phyloP scores from a whole-genome alignment of 37 sponge, comb jelly and placozoan species.

The Theonella swinhoei region DNA sequence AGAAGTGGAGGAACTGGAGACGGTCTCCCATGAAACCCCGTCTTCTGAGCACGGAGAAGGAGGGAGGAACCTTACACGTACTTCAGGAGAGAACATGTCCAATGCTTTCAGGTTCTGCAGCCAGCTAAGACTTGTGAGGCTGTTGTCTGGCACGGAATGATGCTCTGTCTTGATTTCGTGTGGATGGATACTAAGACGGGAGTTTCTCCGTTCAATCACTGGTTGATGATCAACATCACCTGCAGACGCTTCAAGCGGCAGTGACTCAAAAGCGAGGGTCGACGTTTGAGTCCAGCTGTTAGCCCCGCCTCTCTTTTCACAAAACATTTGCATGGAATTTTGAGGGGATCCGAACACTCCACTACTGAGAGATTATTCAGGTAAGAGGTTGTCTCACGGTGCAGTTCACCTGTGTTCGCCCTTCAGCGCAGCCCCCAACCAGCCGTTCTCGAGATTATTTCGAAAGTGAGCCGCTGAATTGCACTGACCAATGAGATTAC shows the following conservation, averaged over 20 bases:
- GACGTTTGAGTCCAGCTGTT: background rate
- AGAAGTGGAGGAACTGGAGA: conserved; percentile 1
- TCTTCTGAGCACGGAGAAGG: conserved; percentile 5
- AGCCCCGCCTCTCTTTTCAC: background rate
- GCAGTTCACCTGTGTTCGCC: no score
- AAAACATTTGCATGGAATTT: no score
- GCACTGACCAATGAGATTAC: background rate
- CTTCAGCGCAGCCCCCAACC: no score
- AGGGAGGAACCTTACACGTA: background rate
- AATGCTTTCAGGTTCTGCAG: conserved; percentile 64
- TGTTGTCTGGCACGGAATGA: conserved; percentile 58
- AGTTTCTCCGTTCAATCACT: background rate
- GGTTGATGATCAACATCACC: background rate
- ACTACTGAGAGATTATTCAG: no score
- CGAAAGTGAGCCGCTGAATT: background rate
- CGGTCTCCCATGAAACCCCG: conserved; percentile 13
- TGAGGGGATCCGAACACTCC: no score
- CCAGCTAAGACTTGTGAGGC: conserved; percentile 90
- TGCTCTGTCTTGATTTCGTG: background rate
- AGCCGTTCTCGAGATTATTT: no score
- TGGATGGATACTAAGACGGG: background rate
- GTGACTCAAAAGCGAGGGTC: background rate
- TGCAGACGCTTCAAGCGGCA: no score
- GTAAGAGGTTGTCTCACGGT: no score
- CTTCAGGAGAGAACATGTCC: conserved; percentile 25